Base-by-base conservation (phyloP, 2,888 invertebrate genomes). In the Agonopterix subpropinquella region DNA sequence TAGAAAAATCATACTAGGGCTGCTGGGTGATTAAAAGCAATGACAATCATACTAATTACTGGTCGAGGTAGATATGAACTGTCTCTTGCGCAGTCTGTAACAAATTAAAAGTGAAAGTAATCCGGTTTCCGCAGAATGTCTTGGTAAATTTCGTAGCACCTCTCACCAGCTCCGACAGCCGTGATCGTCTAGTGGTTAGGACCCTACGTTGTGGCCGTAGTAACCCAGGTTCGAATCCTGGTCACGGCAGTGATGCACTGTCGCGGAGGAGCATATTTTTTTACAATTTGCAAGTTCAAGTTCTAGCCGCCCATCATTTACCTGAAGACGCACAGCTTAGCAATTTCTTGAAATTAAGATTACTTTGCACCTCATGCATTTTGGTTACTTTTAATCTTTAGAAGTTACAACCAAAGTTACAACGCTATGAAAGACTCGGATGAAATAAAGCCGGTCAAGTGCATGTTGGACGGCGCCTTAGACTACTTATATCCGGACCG, bases 101-200 rank as follows among this genome's bases (percentile, higher is more conserved):
- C 11, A 9, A 44, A 45, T 47, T 43, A 11, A n/a, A 8, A 47
- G 47, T 48, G 54, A 56, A 56, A 56, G 50, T 56, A 47, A 46
- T 53, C 52, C 41, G 43, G 43, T 56, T 50, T 45, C 8, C 28
- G 45, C 18, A 44, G 18, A 47, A 43, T 42, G 36, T 35, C 36
- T 13, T 11, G 8, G 8, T 9, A 35, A 35, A 44, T 51, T 63
- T 58, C 44, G 51, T 13, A 43, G 45, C 0, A n/a, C 15, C 18
- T 1, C 4, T 13, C 61, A 73, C 56, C 28, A 70, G 74, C 79
- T 80, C 73, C 77, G 72, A 43, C 61, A 89, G 91, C 91, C 91
- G 91, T 91, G 91, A 91, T 91, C 91, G 91, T 92, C 90, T 91
- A 92, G 91, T 91, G 91, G 91, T 91, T 91, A 91, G 91, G 90